phyloP scores from a whole-genome alignment of 2,888 invertebrate species.

The Aleiodes testaceus region DNA sequence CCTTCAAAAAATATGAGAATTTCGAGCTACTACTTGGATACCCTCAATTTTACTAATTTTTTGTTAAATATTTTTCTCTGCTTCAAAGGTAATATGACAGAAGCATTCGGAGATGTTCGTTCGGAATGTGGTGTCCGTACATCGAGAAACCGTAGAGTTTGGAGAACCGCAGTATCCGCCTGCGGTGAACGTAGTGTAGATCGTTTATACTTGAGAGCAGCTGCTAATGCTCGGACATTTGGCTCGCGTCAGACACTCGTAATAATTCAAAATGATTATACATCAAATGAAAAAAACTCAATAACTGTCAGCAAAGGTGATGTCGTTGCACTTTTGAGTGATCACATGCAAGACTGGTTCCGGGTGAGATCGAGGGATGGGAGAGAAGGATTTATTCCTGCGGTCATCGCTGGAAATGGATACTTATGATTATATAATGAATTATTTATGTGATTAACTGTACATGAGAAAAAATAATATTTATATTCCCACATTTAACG shows the following conservation, averaged over 20 bases:
- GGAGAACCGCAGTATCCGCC: constrained; percentile 69
- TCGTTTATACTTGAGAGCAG: constrained; percentile 79
- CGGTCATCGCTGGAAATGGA: constrained; percentile 69
- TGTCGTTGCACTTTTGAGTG: constrained; percentile 81
- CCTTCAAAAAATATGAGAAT: too few species aligned
- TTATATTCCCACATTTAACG: too few species aligned
- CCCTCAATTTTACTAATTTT: too few species aligned
- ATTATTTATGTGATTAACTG: too few species aligned
- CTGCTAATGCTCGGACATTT: constrained; percentile 68
- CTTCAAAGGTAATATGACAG: constrained; percentile 80
- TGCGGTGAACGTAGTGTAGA: constrained; percentile 85
- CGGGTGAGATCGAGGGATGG: constrained; percentile 83
- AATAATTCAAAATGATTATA: constrained; percentile 81
- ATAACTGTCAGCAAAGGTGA: constrained; percentile 82
- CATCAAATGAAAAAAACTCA: constrained; percentile 76
- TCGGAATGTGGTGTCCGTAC: constrained; percentile 80
- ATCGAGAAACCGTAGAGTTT: constrained; percentile 65
- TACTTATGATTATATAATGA: too few species aligned
- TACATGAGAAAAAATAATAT: too few species aligned
- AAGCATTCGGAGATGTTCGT: constrained; percentile 80
- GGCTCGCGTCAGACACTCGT: constrained; percentile 80
- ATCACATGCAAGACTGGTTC: constrained; percentile 83
- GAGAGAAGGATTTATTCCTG: constrained; percentile 78
- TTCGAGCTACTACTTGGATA: too few species aligned
- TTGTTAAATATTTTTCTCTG: not conserved